A percentile compares a stretch with the other conserved stretches of the same genome.
phyloP scores from a whole-genome alignment of 1,140 invertebrate genomes.

The Pissodes strobi region DNA sequence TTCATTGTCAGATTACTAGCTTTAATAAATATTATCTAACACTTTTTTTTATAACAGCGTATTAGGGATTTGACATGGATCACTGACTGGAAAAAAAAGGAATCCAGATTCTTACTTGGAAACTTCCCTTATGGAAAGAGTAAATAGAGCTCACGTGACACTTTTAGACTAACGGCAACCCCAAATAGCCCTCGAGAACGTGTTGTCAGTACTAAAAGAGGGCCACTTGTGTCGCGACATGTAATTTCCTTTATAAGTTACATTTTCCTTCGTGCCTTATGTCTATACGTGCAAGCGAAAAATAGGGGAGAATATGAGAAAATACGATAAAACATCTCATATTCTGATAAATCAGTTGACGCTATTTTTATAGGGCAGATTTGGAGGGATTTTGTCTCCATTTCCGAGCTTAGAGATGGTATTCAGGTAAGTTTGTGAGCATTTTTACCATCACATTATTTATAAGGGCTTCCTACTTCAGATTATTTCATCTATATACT shows the following conservation, averaged over 20 bases:
- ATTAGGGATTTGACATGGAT: too few relatives aligned
- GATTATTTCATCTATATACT: too few relatives aligned
- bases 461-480: too few relatives aligned
- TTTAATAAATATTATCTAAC: too few relatives aligned
- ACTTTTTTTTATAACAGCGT: too few relatives aligned
- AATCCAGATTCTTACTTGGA: too few relatives aligned
- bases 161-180: neutral
- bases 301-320: slow-evolving; percentile 5
- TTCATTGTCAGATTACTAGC: too few relatives aligned
- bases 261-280: slow-evolving; percentile 7
- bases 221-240: slow-evolving; percentile 23
- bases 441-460: too few relatives aligned
- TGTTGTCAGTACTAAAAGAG: slow-evolving; percentile 14
- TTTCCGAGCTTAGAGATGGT: too few relatives aligned
- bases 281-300: slow-evolving; percentile 17
- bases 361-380: neutral
- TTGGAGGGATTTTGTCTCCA: neutral
- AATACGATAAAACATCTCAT: slow-evolving; percentile 2
- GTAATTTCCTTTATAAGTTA: slow-evolving; percentile 20
- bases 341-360: slow-evolving; percentile 2
- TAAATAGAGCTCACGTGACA: slow-evolving; percentile 5
- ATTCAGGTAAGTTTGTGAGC: too few relatives aligned
- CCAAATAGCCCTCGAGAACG: slow-evolving; percentile 18
- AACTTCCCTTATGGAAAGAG: neutral
- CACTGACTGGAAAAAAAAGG: too few relatives aligned